Conservation (phyloP, 2,113 vertebrate genomes). For the Otis tarda region DNA sequence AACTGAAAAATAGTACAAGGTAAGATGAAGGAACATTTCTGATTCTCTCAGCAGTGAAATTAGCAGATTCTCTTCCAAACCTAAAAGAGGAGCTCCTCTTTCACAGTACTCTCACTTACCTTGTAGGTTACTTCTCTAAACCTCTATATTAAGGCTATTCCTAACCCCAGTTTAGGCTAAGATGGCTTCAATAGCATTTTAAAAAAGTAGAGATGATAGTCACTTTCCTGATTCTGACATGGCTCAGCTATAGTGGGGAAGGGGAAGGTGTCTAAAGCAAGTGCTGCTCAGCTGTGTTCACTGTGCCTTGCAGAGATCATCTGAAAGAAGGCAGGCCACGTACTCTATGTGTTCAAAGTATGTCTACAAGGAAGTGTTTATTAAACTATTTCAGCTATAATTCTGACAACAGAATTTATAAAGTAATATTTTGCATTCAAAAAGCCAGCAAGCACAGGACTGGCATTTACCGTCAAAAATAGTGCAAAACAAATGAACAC, state of each 20-base stretch:
- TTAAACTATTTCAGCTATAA: background rate
- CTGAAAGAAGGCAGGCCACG: background rate
- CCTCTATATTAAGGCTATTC: background rate
- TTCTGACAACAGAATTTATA: background rate
- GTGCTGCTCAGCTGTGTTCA: background rate
- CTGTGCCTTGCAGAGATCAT: rapidly evolving
- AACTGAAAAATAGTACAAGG: background rate
- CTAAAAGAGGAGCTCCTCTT: background rate
- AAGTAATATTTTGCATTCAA: background rate
- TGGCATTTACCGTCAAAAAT: background rate
- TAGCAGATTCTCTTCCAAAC: background rate
- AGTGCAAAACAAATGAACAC: background rate
- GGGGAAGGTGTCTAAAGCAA: background rate
- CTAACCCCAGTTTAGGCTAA: background rate
- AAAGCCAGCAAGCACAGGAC: background rate
- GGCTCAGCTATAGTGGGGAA: background rate
- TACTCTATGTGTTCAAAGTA: background rate
- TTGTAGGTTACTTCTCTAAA: background rate
- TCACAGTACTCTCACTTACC: background rate
- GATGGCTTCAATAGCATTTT: background rate
- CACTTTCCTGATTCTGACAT: background rate
- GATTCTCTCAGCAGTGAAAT: background rate
- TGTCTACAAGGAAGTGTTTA: background rate
- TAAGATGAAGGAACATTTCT: background rate
- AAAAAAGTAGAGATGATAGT: background rate